Evolutionary conservation across 1,140 invertebrate species (phyloP), one percentile per base, ranked within the genome.

Genomic region (Neodiprion virginianus): DNA sequence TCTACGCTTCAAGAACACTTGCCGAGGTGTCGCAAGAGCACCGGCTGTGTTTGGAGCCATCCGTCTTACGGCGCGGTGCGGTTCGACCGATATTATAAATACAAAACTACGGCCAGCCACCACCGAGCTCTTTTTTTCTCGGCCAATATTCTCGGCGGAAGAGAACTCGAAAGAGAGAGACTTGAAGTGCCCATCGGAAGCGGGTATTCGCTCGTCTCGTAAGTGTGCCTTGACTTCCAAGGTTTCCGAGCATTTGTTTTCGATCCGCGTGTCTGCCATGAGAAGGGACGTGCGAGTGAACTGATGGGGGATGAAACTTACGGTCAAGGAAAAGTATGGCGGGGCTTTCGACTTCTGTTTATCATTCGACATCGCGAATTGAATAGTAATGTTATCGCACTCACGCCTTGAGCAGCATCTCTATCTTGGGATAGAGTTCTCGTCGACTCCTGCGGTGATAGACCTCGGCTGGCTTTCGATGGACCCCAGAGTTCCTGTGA

Each of bases 371-470:
- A 40, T 40, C 28, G 28, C 28, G 28, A 40, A 40, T 40, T 40
- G 28, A 40, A 40, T 40, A 40, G 5, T 40, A 40, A 40, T 40
- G 1, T 40, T 5, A 50, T 49, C 71, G 67, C 66, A 88, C 88
- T 88, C 78, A 89, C 88, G 87, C 85, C 76, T 78, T 82, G 50
- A 89, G 75, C 80, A 88, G 85, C 74, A 84, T 76, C 79, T 89
- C 88, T 75, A 89, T 65, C 74, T 87, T 88, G 69, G 77, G 82
- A 74, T 89, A 89, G 53, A 89, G 81, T 72, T 89, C 85, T 75
- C 88, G 82, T 81, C 88, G 85, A 77, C 86, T 88, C 23, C 88
- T 81, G 73, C 87, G 88, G 81, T 89, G 87, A 81, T 88, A 89
- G 73, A 86, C 85, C 75, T 87, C 86, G 10, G 84, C 82, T 5